Percentiles rank a stretch among this genome's conserved stretches.
These are phyloP conservation scores for Paguma larvata DNA, from an alignment of 2,797 vertebrate genomes.

Conservation along the genomic window DNA sequence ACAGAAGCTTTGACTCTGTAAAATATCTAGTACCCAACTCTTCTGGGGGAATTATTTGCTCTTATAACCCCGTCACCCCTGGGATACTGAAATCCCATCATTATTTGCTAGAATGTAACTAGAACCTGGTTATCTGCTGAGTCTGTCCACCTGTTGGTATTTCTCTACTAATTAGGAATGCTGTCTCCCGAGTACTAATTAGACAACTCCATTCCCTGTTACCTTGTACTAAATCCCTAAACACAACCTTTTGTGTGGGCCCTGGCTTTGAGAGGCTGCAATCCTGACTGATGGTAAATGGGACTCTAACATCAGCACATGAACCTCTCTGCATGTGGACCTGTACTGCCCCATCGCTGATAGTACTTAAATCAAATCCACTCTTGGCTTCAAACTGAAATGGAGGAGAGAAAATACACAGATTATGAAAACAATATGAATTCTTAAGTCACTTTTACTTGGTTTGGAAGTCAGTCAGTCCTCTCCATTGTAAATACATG, in stretches of 20 bases:
- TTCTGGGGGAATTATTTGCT: neutral
- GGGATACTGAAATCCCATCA: neutral
- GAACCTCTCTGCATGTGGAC: neutral
- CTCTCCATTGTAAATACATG: neutral
- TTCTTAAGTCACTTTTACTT: constrained; percentile 42
- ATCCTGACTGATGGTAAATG: neutral
- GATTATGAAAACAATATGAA: neutral
- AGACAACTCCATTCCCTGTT: neutral
- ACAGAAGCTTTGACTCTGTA: neutral
- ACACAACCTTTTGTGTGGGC: neutral
- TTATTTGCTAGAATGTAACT: neutral
- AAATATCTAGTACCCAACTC: neutral
- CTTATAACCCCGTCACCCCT: neutral
- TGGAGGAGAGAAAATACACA: neutral
- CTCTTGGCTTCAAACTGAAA: neutral
- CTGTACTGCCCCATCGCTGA: neutral
- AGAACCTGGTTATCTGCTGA: neutral
- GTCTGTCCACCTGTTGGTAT: neutral
- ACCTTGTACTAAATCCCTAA: neutral
- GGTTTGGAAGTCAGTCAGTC: neutral
- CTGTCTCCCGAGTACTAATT: neutral
- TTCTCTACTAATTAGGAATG: neutral
- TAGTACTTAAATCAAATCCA: neutral
- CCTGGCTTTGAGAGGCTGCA: neutral
- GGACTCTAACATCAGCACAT: neutral